Base-by-base conservation (phyloP, 2,113 vertebrate genomes). In the Ageneiosus marmoratus region DNA sequence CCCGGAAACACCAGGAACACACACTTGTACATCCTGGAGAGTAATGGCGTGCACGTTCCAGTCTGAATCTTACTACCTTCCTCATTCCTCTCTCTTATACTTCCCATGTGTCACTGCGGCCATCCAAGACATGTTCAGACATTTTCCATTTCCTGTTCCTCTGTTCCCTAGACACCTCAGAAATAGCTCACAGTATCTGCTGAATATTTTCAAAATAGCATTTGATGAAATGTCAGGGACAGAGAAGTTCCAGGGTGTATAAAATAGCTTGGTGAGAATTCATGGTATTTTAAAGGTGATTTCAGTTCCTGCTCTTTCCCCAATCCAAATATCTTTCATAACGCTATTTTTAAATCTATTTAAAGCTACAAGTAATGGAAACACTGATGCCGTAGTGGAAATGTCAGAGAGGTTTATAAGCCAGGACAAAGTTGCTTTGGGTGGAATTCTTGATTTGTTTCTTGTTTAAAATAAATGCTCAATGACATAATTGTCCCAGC, bases 141-240 rank as follows among this genome's bases (percentile, higher is more conserved):
- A 46, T 77, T 69, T 77, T 69, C 74, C 34, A 70, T 77, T 83
- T 83, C 82, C 82, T 83, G 74, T 76, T 83, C 62, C 50, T 58
- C 11, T 56, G 62, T 77, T 77, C 74, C 82, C 50, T 20, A 55
- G 81, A 67, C 73, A 55, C 32, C 37, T 55, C 48, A 24, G 62
- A 67, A 78, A 83, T 53, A 83, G 37, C 34, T 63, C 56, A 53
- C 22, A 69, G 34, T 51, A 62, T 76, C 56, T 51, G 46, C 72
- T 67, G 32, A 67, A 63, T 50, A 76, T 77, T 83, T 83, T 77
- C 62, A 77, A 69, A 83, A 77, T 65, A 77, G 74, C 46, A 63
- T 77, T 77, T 56, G n/a, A n/a, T 67, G 60, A 83, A 83, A 83
- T 77, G 62, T 46, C 60, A 77, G 74, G 58, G 73, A 41, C 46